A percentile compares a stretch with the other conserved stretches of the same genome.
phyloP scores from a whole-genome alignment of 2,113 vertebrate species.

The Paratilapia polleni region DNA sequence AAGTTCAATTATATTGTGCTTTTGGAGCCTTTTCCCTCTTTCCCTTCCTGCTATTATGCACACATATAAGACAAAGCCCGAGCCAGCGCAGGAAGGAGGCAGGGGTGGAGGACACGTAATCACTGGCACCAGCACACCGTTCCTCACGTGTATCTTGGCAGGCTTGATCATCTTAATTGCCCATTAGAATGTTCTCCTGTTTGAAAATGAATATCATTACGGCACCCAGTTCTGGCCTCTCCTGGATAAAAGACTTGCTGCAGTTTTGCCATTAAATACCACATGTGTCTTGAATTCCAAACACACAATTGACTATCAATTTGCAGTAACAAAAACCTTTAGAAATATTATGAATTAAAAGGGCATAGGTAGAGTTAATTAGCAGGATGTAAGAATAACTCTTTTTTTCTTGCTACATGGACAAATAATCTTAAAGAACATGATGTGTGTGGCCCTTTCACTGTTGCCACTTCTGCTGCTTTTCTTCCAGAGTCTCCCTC shows the following conservation, averaged over 20 bases:
- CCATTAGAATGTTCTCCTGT: conserved; percentile 86
- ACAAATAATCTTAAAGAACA: conserved; percentile 64
- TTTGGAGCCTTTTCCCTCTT: conserved; percentile 79
- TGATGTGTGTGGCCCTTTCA: conserved; percentile 5
- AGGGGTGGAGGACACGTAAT: conserved; percentile 76
- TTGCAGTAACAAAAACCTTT: conserved; percentile 68
- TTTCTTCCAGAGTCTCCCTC: neutral
- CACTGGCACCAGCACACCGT: conserved; percentile 77
- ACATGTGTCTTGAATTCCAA: conserved; percentile 77
- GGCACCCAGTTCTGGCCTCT: conserved; percentile 75
- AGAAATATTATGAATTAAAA: conserved; percentile 75
- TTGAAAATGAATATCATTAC: conserved; percentile 88
- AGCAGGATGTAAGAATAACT: conserved; percentile 64
- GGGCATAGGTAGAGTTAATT: conserved; percentile 68
- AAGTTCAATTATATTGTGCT: conserved; percentile 90
- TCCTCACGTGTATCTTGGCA: conserved; percentile 85
- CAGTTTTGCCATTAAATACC: conserved; percentile 74
- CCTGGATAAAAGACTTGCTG: conserved; percentile 73
- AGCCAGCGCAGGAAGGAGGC: conserved; percentile 74
- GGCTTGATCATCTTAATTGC: conserved; percentile 88
- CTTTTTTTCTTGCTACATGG: conserved; percentile 42
- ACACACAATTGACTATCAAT: conserved; percentile 75
- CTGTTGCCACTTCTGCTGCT: neutral
- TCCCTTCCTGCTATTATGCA: conserved; percentile 76
- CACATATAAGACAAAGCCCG: conserved; percentile 82